phyloP scores from a whole-genome alignment of 1,140 invertebrate species.

The Halotydeus destructor region DNA sequence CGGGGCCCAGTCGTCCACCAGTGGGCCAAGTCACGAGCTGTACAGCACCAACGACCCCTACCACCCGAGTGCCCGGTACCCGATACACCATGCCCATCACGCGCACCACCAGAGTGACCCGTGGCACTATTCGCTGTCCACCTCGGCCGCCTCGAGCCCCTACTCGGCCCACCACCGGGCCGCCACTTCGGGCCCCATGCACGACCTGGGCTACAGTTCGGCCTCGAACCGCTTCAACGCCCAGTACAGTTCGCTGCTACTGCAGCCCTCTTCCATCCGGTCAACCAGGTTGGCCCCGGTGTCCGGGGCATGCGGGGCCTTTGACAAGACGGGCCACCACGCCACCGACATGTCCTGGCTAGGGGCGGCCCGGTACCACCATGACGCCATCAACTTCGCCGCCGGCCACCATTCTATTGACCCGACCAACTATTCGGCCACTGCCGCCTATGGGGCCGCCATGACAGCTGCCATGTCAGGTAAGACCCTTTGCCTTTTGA shows the following conservation, averaged over 20 bases:
- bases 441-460: slow-evolving; percentile 1
- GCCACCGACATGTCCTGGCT: slow-evolving; percentile 2
- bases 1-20: too few species aligned
- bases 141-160: neutral
- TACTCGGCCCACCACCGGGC: neutral
- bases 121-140: slow-evolving; percentile 3
- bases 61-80: neutral
- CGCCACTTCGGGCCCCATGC: neutral
- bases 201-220: neutral
- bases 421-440: neutral
- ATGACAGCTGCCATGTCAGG: slow-evolving; percentile 1
- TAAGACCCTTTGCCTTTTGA: neutral
- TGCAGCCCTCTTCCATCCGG: slow-evolving; percentile 3
- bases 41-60: neutral
- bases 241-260: slow-evolving; percentile 2
- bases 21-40: neutral
- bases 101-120: slow-evolving; percentile 5
- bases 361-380: neutral
- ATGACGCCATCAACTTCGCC: neutral
- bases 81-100: neutral
- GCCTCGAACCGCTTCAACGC: slow-evolving; percentile 3
- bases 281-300: slow-evolving; percentile 4
- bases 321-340: neutral
- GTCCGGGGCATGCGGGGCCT: neutral
- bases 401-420: neutral